These are phyloP conservation scores for Geotrypetes seraphini DNA, from an alignment of 2,797 vertebrate species.

Conservation along the genomic window DNA sequence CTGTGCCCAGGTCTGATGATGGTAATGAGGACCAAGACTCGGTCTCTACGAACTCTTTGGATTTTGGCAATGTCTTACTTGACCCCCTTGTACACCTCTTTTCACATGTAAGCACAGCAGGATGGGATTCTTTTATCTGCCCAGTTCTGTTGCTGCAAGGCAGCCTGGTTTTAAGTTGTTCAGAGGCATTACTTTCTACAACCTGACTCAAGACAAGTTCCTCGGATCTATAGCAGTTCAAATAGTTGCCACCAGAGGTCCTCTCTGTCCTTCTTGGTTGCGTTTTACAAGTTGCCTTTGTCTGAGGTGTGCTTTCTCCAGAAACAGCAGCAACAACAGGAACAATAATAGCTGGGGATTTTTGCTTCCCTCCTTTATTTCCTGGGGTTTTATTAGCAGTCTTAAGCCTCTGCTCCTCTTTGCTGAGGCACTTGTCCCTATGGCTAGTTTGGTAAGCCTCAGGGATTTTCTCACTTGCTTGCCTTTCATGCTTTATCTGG, in stretches of 20 bases:
- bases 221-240: slow-evolving; percentile 26
- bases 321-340: slow-evolving; percentile 5
- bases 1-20: slow-evolving; percentile 45
- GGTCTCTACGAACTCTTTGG: slow-evolving; percentile 54
- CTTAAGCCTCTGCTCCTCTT: slow-evolving; percentile 43
- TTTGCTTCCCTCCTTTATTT: slow-evolving; percentile 41
- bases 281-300: slow-evolving; percentile 47
- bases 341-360: slow-evolving; percentile 22
- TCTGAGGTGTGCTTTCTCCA: slow-evolving; percentile 25
- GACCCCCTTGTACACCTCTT: slow-evolving; percentile 45
- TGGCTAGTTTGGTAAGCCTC: slow-evolving; percentile 10
- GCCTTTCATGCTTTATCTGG: slow-evolving; percentile 22
- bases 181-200: slow-evolving; percentile 24
- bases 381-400: slow-evolving; percentile 45
- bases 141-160: slow-evolving; percentile 21
- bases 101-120: slow-evolving; percentile 16
- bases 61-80: slow-evolving; percentile 48
- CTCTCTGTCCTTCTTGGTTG: slow-evolving; percentile 45
- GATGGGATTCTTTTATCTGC: slow-evolving; percentile 41
- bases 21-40: slow-evolving; percentile 52
- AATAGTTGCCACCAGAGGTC: slow-evolving; percentile 23
- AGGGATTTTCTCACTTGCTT: slow-evolving; percentile 27
- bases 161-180: slow-evolving; percentile 48
- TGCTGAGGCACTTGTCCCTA: slow-evolving; percentile 45
- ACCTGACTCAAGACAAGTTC: slow-evolving; percentile 38